Evolutionary conservation across 1,140 invertebrate species (phyloP).

Genomic region (Stegodyphus dumicola): DNA sequence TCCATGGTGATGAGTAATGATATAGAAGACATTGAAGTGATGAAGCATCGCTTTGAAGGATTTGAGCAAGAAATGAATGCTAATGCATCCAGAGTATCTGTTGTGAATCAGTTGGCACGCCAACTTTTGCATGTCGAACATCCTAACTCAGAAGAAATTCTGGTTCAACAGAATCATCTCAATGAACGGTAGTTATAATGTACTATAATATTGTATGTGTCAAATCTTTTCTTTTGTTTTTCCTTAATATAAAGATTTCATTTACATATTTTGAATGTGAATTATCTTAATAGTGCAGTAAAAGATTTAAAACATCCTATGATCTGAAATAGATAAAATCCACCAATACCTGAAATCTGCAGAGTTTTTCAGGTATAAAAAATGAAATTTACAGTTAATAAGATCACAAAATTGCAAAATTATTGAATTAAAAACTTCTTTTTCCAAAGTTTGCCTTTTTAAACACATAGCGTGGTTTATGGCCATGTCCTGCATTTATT

Average conservation of each 20-base stretch:
- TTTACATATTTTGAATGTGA: not conserved
- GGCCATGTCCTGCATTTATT: no score
- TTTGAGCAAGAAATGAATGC: constrained; percentile 99
- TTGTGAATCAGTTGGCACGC: constrained; percentile 96
- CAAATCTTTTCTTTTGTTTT: not conserved
- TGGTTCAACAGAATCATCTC: constrained; percentile 85
- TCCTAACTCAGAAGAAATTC: constrained; percentile 95
- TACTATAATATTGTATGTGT: not conserved
- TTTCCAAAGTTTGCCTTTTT: no score
- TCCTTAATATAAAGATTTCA: not conserved
- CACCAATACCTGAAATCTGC: no score
- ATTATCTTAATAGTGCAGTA: not conserved
- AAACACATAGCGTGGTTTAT: no score
- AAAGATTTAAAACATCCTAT: not conserved
- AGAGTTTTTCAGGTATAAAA: no score
- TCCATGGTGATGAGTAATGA: constrained; percentile 95
- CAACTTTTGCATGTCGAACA: constrained; percentile 96
- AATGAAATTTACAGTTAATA: no score
- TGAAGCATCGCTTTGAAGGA: constrained; percentile 99
- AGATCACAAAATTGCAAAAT: no score
- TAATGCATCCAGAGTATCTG: constrained; percentile 95
- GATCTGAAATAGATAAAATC: no score
- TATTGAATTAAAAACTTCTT: no score
- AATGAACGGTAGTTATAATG: constrained; percentile 68
- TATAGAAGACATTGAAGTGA: constrained; percentile 99